Base-by-base conservation (phyloP, 1,140 invertebrate genomes). In the Oncopeltus fasciatus region DNA sequence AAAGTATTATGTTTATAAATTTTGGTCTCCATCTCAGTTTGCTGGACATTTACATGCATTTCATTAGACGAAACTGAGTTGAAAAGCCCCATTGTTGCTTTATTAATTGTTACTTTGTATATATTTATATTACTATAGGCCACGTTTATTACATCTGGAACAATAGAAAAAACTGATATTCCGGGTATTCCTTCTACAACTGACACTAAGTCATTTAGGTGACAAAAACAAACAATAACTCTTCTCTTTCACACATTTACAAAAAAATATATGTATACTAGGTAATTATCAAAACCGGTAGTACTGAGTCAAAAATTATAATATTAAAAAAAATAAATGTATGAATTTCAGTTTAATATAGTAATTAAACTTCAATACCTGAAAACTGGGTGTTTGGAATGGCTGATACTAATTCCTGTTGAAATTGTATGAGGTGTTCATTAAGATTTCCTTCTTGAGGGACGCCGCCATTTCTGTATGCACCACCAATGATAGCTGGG, bases 371-470 rank as follows among this genome's bases (percentile, higher is more conserved):
- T 24, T 18, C 0, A 12, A 11, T 68, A 82, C 81, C 80, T 65
- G 70, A 70, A 71, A 85, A 87, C 53, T 78, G 65, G 26, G 70
- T 46, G 70, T 84, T 75, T 1, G 81, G 80, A 12, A 87, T 78
- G 60, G 80, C 75, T 59, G 80, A 72, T 1, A 76, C 70, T 38
- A 87, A 29, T 38, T 80, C 72, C 11, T 73, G 68, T 27, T 68
- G 70, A 67, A 86, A 85, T 2, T 74, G 65, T 1, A 78, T 67
- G 63, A 88, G 70, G 70, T 88, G 86, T 24, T 70, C 67, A 0
- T 75, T 75, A n/a, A 88, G 68, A 69, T 86, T 79, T 0, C 84
- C 85, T 66, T 83, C 78, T 71, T 91, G 87, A 0, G 88, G 87
- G 0, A 90, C 80, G 0, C 87, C 87, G 0, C 87, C 86, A 69